Base-by-base conservation (phyloP, 2,888 invertebrate genomes). In the Cerastis leucographa region DNA sequence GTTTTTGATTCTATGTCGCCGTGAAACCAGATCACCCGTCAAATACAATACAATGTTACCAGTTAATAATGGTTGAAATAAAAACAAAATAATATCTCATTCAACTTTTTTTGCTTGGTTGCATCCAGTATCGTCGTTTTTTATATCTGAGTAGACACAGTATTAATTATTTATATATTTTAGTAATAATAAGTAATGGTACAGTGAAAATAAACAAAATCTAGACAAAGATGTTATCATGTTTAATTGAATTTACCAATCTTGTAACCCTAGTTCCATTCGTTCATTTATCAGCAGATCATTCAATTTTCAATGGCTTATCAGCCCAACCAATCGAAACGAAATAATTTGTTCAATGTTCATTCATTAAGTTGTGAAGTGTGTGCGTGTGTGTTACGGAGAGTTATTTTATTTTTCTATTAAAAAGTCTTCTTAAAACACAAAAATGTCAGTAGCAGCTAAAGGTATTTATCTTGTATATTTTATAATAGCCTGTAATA, bases 361-460 rank as follows among this genome's bases (percentile, higher is more conserved):
- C 80, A 74, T 81, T 78, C 76, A 72, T 79, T 78, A 85, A 85
- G 84, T 88, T 62, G 77, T 76, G 61, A 46, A 64, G 76, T 76
- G 74, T 61, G 76, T 86, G 67, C 46, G 74, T 80, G 85, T 35
- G 73, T 72, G 78, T 75, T 66, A 49, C 54, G 51, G 29, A 65
- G 25, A 65, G 7, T 46, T 59, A 61, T 46, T 67, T 70, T 17
- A n/a, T 62, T 66, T 69, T 70, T 76, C 61, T 35, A 59, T 40
- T n/a, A 66, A 35, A 65, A 72, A 59, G 1, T 2, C 29, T 11
- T 40, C 74, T 14, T 67, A 70, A 35, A 35, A 76, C 73, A 72
- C 64, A 81, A 92, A 86, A 76, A 96, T 97, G 97, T 94, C 96
- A 73, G 94, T 91, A 71, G 93, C 96, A 83, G 94, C 94, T 74